Conservation (phyloP, 1,140 invertebrate species). For the Spodoptera litura region DNA sequence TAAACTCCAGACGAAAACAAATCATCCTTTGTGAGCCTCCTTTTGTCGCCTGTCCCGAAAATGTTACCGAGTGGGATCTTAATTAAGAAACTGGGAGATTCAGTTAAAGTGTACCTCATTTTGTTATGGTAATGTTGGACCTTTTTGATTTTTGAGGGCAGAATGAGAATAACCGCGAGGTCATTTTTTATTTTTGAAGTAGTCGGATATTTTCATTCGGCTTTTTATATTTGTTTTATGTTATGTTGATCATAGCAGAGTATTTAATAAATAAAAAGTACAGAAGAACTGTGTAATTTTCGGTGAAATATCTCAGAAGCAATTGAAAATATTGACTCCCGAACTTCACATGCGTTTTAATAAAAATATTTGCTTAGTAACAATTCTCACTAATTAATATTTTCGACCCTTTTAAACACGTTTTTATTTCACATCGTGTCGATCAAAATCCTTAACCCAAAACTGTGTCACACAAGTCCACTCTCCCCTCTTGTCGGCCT, state of each 20-base stretch:
- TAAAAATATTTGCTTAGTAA: no score
- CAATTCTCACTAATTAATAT: no score
- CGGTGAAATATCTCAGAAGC: no score
- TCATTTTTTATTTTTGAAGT: conserved; percentile 12
- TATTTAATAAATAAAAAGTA: no score
- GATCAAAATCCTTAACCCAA: not conserved
- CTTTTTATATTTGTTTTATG: no score
- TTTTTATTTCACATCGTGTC: not conserved
- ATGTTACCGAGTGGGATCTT: conserved; percentile 45
- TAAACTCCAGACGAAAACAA: conserved; percentile 52
- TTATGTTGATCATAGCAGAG: no score
- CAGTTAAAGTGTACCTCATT: conserved; percentile 26
- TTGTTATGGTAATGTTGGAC: conserved; percentile 23
- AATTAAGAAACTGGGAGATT: conserved; percentile 49
- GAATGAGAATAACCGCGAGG: conserved; percentile 13
- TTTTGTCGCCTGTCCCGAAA: conserved; percentile 49
- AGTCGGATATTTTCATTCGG: no score
- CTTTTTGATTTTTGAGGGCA: conserved; percentile 22
- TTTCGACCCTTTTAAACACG: not conserved
- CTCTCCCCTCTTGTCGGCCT: not conserved
- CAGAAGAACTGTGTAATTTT: no score
- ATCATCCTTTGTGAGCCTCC: conserved; percentile 49
- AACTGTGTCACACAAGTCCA: conserved; percentile 34
- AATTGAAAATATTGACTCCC: no score
- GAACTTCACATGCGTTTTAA: no score